phyloP scores from a whole-genome alignment of 2,888 invertebrate species.

The Nomada ferruginata region DNA sequence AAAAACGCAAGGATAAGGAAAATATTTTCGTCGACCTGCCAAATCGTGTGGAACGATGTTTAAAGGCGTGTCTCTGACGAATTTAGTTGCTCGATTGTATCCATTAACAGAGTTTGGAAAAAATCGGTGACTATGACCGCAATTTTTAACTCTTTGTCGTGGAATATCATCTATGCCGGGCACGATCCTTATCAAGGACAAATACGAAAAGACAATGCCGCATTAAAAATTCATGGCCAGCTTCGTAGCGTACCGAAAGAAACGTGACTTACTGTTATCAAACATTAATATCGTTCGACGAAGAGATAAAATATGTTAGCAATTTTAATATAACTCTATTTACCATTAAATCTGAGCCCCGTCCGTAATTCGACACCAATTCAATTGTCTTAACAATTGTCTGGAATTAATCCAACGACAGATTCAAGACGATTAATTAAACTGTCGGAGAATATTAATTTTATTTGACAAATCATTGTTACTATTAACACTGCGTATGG shows the following conservation, averaged over 20 bases:
- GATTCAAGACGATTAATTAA: too few species aligned
- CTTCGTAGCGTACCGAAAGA: slow-evolving; percentile 15
- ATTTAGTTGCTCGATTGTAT: too few species aligned
- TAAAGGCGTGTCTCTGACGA: too few species aligned
- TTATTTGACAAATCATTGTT: too few species aligned
- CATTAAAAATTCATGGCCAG: slow-evolving; percentile 62
- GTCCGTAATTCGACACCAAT: not conserved
- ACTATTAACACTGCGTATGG: too few species aligned
- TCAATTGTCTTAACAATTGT: not conserved
- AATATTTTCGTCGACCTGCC: too few species aligned
- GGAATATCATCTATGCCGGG: slow-evolving; percentile 49
- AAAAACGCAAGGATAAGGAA: too few species aligned
- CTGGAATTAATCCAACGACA: not conserved
- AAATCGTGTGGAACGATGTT: too few species aligned
- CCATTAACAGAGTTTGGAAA: not conserved
- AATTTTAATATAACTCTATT: not conserved
- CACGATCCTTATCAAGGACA: slow-evolving; percentile 53
- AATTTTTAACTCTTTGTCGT: slow-evolving; percentile 6
- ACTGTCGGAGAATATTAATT: too few species aligned
- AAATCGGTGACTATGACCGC: not conserved
- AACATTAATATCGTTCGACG: slow-evolving; percentile 12
- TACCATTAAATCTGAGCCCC: too few species aligned
- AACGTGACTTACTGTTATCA: slow-evolving; percentile 31
- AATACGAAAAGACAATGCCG: slow-evolving; percentile 66
- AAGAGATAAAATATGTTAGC: slow-evolving; percentile 9